Percentiles rank a stretch among this genome's conserved stretches.
These are phyloP conservation scores for Prietella phreatophila DNA, from an alignment of 2,113 vertebrate genomes.

Conservation along the genomic window DNA sequence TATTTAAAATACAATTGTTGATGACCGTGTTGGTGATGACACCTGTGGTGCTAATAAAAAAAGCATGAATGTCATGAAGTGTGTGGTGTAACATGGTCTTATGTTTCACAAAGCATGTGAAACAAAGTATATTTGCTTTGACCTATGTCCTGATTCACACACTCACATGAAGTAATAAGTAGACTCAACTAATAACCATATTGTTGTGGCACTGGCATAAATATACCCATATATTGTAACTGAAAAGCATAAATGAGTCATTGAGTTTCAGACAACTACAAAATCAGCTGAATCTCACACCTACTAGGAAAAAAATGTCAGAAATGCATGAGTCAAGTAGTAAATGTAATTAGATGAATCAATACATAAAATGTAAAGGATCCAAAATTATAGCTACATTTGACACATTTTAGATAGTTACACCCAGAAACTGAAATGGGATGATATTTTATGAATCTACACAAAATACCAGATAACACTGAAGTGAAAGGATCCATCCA, in stretches of 20 bases:
- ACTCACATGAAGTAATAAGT: constrained; percentile 14
- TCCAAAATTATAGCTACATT: background rate
- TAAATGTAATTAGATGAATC: background rate
- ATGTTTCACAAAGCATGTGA: background rate
- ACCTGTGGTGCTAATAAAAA: background rate
- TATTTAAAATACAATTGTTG: background rate
- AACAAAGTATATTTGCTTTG: background rate
- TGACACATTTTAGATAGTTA: too few species aligned
- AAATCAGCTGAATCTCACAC: constrained; percentile 47
- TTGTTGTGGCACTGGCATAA: background rate
- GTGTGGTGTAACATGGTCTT: background rate
- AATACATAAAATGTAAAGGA: background rate
- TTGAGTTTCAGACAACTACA: background rate
- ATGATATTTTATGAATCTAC: background rate
- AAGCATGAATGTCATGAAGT: background rate
- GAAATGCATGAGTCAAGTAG: constrained; percentile 44
- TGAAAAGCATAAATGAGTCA: constrained; percentile 33
- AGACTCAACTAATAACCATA: background rate
- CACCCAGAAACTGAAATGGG: background rate
- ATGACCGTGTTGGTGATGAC: background rate
- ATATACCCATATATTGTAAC: background rate
- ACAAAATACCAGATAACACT: background rate
- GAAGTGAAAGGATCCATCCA: background rate
- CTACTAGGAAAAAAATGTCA: constrained; percentile 55
- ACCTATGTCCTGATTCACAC: constrained; percentile 16